Percentiles rank a stretch among this genome's conserved stretches.
phyloP scores from a whole-genome alignment of 2,888 invertebrate species.

The Pharmacophagus antenor region DNA sequence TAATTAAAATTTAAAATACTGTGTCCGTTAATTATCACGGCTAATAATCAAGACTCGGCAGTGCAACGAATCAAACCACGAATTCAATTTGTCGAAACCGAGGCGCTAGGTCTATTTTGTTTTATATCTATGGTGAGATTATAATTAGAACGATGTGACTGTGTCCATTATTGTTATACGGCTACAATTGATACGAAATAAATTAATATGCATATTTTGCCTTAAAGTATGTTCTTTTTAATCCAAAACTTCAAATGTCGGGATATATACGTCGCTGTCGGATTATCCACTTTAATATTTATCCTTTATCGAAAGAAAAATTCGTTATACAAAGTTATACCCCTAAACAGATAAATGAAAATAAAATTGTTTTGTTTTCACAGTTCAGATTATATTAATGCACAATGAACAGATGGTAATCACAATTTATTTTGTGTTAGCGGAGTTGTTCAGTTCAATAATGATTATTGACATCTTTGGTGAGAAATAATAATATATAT shows the following conservation, averaged over 20 bases:
- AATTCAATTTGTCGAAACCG: not conserved
- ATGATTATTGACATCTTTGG: too few species aligned
- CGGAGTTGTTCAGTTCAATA: slow-evolving; percentile 57
- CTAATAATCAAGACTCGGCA: not conserved
- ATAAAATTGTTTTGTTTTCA: slow-evolving; percentile 42
- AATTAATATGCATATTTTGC: not conserved
- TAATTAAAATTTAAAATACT: not conserved
- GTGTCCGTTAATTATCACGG: not conserved
- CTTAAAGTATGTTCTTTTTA: not conserved
- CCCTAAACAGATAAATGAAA: slow-evolving; percentile 41
- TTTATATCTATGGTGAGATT: not conserved
- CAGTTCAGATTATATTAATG: slow-evolving; percentile 49
- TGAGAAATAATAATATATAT: too few species aligned
- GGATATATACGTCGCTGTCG: slow-evolving; percentile 46
- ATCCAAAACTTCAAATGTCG: not conserved
- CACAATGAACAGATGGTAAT: slow-evolving; percentile 64
- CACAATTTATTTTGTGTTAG: slow-evolving; percentile 54
- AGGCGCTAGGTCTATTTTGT: not conserved
- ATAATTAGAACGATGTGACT: too few species aligned
- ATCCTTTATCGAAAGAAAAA: slow-evolving; percentile 4
- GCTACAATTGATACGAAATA: too few species aligned
- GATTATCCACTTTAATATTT: slow-evolving; percentile 57
- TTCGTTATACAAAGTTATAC: slow-evolving; percentile 35
- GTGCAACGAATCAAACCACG: not conserved
- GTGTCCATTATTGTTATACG: too few species aligned